A percentile compares a stretch with the other conserved stretches of the same genome.
Conservation (phyloP, 2,888 invertebrate species). For the Oxyteleia sp. region DNA sequence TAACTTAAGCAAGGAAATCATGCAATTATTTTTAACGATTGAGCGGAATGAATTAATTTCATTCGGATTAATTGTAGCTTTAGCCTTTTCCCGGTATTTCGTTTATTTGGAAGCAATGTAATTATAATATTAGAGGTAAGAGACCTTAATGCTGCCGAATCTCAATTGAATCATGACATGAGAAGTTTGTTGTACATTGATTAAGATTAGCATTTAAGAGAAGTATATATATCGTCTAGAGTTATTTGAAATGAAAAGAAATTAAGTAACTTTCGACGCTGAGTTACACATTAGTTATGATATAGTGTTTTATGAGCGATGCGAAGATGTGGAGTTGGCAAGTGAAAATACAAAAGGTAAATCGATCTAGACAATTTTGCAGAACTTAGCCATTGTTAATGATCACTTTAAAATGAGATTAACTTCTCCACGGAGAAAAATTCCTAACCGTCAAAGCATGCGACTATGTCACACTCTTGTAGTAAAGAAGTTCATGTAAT, state of each 20-base stretch:
- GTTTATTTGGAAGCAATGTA: constrained; percentile 30
- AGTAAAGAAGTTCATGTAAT: too few relatives aligned
- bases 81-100: constrained; percentile 21
- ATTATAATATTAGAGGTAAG: constrained; percentile 25
- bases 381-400: constrained; percentile 75
- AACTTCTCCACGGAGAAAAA: too few relatives aligned
- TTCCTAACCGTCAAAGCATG: too few relatives aligned
- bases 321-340: constrained; percentile 35
- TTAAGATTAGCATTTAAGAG: constrained; percentile 45
- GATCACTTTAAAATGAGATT: constrained; percentile 76
- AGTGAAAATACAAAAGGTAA: constrained; percentile 36
- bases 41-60: neutral
- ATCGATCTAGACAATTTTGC: constrained; percentile 37
- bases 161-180: constrained; percentile 40
- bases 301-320: constrained; percentile 47
- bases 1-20: constrained; percentile 21
- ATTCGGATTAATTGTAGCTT: constrained; percentile 20
- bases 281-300: constrained; percentile 46
- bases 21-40: constrained; percentile 11
- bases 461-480: too few relatives aligned
- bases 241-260: constrained; percentile 36
- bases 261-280: constrained; percentile 33
- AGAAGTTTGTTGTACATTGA: constrained; percentile 56
- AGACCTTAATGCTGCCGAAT: constrained; percentile 47
- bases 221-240: constrained; percentile 48